phyloP scores from a whole-genome alignment of 2,113 vertebrate species.

The Indri indri region DNA sequence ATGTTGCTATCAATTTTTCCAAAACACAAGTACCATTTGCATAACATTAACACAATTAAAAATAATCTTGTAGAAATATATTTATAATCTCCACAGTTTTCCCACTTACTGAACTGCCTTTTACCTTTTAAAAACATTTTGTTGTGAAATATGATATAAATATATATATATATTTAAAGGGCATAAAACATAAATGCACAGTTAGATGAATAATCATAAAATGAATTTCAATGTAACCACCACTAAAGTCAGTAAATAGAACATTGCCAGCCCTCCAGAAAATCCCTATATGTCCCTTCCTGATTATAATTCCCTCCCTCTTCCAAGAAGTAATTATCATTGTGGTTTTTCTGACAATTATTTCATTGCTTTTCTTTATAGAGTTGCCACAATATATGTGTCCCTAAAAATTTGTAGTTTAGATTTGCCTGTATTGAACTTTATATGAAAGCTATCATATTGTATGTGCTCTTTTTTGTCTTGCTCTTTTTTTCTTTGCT shows the following conservation, averaged over 20 bases:
- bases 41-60: not conserved
- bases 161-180: not conserved
- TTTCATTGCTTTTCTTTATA: not conserved
- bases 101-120: not conserved
- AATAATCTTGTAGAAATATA: not conserved
- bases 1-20: not conserved
- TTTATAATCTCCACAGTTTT: slow-evolving; percentile 1
- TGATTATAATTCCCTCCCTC: not conserved
- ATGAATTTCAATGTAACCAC: not conserved
- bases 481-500: not conserved
- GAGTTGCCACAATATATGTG: not conserved
- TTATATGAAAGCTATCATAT: not conserved
- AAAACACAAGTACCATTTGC: not conserved
- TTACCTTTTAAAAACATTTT: not conserved
- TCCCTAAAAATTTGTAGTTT: not conserved
- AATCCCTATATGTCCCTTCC: not conserved
- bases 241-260: not conserved
- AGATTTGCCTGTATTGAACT: not conserved
- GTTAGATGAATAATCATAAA: not conserved
- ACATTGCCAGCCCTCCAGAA: not conserved
- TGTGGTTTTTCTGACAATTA: not conserved
- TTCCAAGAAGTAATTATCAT: not conserved
- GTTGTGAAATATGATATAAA: not conserved
- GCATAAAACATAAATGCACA: not conserved
- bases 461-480: not conserved